Percentiles rank a stretch among this genome's conserved stretches.
Conservation (phyloP, 2,113 vertebrate species). For the Barnardius zonarius region DNA sequence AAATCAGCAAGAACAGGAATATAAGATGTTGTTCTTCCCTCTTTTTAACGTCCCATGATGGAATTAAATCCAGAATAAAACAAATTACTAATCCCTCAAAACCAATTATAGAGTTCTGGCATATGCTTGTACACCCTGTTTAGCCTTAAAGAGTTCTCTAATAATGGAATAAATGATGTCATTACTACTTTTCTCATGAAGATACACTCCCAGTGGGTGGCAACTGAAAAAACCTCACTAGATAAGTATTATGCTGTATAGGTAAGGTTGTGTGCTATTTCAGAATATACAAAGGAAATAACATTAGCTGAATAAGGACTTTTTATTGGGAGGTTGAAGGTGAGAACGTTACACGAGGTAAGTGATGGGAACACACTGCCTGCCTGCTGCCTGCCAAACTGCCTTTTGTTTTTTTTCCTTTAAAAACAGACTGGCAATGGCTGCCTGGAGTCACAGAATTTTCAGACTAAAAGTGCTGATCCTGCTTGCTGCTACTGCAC, state of each 20-base stretch:
- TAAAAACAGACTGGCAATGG: not conserved
- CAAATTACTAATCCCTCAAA: not conserved
- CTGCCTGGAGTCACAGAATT: not conserved
- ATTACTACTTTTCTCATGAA: not conserved
- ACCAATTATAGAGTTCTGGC: not conserved
- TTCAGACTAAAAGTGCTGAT: not conserved
- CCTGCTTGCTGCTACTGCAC: not conserved
- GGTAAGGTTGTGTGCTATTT: not conserved
- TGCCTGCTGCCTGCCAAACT: not conserved
- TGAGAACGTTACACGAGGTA: not conserved
- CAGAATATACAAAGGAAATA: not conserved
- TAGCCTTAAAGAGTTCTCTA: not conserved
- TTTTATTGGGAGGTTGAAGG: not conserved
- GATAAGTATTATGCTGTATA: not conserved
- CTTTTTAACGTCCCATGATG: rapidly evolving
- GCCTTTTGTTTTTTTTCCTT: not conserved
- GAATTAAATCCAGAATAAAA: not conserved
- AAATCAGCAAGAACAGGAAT: not conserved
- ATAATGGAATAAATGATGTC: not conserved
- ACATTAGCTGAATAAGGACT: not conserved
- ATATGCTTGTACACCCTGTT: not conserved
- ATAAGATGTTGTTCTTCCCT: not conserved
- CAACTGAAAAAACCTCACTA: not conserved
- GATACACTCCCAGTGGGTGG: not conserved
- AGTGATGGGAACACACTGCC: not conserved